Evolutionary conservation across 1,140 invertebrate genomes (phyloP).

Genomic region (Drosophila sulfurigaster): DNA sequence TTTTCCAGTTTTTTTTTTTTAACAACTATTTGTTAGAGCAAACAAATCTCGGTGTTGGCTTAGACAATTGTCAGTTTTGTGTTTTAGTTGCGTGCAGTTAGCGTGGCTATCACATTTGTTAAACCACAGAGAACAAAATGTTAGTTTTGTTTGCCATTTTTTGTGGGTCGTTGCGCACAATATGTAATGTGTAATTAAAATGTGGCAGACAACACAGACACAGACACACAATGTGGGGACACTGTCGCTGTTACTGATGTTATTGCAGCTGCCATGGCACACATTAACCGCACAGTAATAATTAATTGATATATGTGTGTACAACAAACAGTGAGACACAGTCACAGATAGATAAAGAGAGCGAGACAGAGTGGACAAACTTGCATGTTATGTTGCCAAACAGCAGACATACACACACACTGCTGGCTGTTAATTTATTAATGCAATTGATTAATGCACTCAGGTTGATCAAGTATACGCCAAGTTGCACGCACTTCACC

Average conservation of each 20-base stretch:
- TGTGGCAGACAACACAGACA: conserved; percentile 65
- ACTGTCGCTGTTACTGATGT: conserved; percentile 40
- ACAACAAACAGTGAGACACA: conserved; percentile 36
- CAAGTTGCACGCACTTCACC: conserved; percentile 14
- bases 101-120: conserved; percentile 53
- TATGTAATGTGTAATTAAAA: conserved; percentile 80
- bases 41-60: not conserved
- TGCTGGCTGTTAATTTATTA: conserved; percentile 72
- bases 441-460: conserved; percentile 79
- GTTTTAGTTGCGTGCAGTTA: conserved; percentile 14
- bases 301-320: conserved; percentile 68
- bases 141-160: conserved; percentile 67
- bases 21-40: conserved; percentile 4
- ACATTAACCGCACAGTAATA: conserved; percentile 73
- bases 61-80: not conserved
- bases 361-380: conserved; percentile 12
- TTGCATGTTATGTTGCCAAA: conserved; percentile 12
- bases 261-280: conserved; percentile 39
- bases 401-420: conserved; percentile 13
- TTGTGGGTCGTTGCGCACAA: conserved; percentile 51
- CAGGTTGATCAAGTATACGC: conserved; percentile 60
- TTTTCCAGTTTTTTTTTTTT: not conserved
- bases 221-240: conserved; percentile 55
- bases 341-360: conserved; percentile 2
- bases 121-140: conserved; percentile 71